Conservation (phyloP, 2,888 invertebrate species). For the Ectemnius lituratus region DNA sequence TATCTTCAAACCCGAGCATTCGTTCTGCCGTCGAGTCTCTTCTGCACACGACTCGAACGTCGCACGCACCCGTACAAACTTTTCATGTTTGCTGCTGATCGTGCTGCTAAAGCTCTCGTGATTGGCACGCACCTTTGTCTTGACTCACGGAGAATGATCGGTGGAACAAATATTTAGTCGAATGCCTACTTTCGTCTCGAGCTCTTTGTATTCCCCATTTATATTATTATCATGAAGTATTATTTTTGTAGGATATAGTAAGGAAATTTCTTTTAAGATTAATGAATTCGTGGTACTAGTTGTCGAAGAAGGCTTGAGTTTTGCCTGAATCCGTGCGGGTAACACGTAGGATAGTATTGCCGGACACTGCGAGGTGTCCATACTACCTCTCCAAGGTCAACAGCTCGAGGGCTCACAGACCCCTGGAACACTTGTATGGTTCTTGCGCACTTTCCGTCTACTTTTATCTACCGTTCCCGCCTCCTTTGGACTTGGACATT, state of each 20-base stretch:
- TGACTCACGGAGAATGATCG: too few species aligned
- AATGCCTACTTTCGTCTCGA: slow-evolving; percentile 36
- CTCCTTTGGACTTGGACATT: not conserved
- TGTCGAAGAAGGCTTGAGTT: too few species aligned
- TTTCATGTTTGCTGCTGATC: slow-evolving; percentile 6
- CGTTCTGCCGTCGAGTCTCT: slow-evolving; percentile 47
- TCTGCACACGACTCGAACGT: slow-evolving; percentile 10
- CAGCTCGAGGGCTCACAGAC: slow-evolving; percentile 62
- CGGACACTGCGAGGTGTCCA: slow-evolving; percentile 62
- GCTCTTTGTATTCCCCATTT: slow-evolving; percentile 30
- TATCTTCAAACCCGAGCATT: slow-evolving; percentile 61
- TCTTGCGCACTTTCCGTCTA: slow-evolving; percentile 22
- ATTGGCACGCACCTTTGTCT: slow-evolving; percentile 19
- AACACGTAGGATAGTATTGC: slow-evolving; percentile 49
- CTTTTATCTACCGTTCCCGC: slow-evolving; percentile 17
- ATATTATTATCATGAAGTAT: too few species aligned
- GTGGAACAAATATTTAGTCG: slow-evolving; percentile 7
- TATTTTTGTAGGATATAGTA: too few species aligned
- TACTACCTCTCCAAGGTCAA: slow-evolving; percentile 66
- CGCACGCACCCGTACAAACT: not conserved
- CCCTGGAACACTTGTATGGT: slow-evolving; percentile 52
- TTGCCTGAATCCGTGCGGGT: too few species aligned
- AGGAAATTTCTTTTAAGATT: too few species aligned
- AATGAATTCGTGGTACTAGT: too few species aligned
- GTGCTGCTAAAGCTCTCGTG: not conserved